Conservation (phyloP, 2,888 invertebrate genomes). For the Sminthurides aquaticus region DNA sequence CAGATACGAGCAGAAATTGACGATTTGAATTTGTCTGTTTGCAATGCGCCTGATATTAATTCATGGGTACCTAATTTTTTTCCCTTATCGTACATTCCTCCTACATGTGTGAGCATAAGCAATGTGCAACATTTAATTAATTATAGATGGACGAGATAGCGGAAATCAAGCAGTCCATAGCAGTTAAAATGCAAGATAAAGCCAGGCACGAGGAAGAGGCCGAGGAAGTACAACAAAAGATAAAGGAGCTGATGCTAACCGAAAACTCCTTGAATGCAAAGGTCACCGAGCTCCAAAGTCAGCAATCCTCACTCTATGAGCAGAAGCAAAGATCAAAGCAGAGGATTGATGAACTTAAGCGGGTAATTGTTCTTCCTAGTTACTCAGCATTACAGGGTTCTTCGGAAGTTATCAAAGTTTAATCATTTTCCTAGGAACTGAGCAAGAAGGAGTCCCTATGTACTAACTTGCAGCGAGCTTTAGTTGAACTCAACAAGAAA, state of each 20-base stretch:
- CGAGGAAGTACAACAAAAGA: not conserved
- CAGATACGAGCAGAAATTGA: not conserved
- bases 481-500: conserved; percentile 5
- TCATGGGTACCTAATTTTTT: conserved; percentile 14
- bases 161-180: conserved; percentile 5
- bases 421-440: conserved; percentile 5
- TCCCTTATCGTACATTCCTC: not conserved
- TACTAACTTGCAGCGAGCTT: not conserved
- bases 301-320: not conserved
- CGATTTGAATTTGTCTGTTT: conserved; percentile 1
- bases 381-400: not conserved
- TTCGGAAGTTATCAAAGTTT: not conserved
- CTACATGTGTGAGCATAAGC: not conserved
- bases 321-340: not conserved
- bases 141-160: conserved; percentile 19
- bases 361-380: not conserved
- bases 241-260: not conserved
- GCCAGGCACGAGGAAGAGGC: not conserved
- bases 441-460: conserved; percentile 8
- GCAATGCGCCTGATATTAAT: conserved; percentile 13
- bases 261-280: not conserved
- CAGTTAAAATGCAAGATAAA: not conserved
- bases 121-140: not conserved
- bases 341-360: not conserved
- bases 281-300: not conserved